These are phyloP conservation scores for Xestoiulus laeticollis DNA, from an alignment of 2,888 invertebrate species.

Conservation along the genomic window DNA sequence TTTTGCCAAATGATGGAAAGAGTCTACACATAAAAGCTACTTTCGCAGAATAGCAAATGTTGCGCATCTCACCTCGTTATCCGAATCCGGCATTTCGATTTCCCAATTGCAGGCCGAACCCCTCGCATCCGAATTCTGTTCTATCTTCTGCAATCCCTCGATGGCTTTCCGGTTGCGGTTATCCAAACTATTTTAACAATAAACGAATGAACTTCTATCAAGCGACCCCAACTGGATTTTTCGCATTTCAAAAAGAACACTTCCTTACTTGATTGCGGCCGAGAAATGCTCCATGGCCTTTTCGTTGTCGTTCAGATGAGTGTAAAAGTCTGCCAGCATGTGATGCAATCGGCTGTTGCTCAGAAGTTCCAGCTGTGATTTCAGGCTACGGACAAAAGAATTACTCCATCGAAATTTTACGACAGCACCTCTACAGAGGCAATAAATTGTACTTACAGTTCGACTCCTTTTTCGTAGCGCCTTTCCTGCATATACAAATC, in stretches of 20 bases:
- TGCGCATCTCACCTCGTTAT: slow-evolving; percentile 61
- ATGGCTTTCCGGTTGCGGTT: slow-evolving; percentile 72
- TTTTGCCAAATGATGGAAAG: no score
- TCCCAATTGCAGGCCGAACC: slow-evolving; percentile 61
- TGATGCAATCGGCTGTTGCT: slow-evolving; percentile 74
- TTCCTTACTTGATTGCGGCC: slow-evolving; percentile 71
- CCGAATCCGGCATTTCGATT: slow-evolving; percentile 63
- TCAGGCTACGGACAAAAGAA: no score
- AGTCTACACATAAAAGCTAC: no score
- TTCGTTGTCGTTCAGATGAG: slow-evolving; percentile 72
- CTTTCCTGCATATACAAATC: slow-evolving; percentile 73
- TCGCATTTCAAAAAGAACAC: not conserved
- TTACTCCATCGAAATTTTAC: no score
- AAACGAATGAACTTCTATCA: slow-evolving; percentile 49
- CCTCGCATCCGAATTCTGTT: slow-evolving; percentile 61
- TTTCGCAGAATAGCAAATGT: no score
- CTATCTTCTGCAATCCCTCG: slow-evolving; percentile 74
- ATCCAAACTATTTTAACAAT: slow-evolving; percentile 68
- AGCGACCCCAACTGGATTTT: not conserved
- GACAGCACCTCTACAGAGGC: no score
- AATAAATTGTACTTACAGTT: slow-evolving; percentile 65
- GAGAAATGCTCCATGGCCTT: slow-evolving; percentile 76
- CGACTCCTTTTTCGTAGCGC: slow-evolving; percentile 72
- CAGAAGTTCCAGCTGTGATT: slow-evolving; percentile 72
- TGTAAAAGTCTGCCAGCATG: slow-evolving; percentile 73